Conservation (phyloP, 2,797 vertebrate species). For the Notamacropus eugenii region DNA sequence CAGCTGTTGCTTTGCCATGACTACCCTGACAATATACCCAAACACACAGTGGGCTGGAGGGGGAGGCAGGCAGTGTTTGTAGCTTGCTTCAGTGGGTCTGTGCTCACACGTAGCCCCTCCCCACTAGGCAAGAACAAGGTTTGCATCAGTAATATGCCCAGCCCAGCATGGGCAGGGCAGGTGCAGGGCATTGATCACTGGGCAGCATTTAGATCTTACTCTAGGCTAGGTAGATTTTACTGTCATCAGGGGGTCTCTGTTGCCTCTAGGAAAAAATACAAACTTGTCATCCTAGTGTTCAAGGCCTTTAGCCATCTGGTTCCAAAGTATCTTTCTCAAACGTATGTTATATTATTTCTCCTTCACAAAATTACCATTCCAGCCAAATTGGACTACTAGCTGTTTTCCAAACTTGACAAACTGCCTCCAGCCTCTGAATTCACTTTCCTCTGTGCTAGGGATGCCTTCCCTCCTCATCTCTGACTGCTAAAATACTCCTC, state of each 20-base stretch:
- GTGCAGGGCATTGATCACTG: not conserved
- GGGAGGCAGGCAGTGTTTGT: not conserved
- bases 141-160: not conserved
- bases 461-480: not conserved
- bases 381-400: not conserved
- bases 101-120: slow-evolving; percentile 11
- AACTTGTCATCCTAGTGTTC: slow-evolving; percentile 5
- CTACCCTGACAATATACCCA: slow-evolving; percentile 51
- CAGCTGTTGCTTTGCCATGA: slow-evolving; percentile 46
- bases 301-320: slow-evolving; percentile 19
- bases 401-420: not conserved
- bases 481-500: not conserved
- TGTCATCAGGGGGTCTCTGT: slow-evolving; percentile 11
- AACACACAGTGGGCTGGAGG: slow-evolving; percentile 33
- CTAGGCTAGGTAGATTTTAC: slow-evolving; percentile 27
- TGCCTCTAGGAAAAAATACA: slow-evolving; percentile 5
- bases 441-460: not conserved
- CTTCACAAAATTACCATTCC: slow-evolving; percentile 36
- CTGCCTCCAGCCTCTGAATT: not conserved
- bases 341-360: not conserved
- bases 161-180: not conserved
- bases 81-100: slow-evolving; percentile 36
- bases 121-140: slow-evolving; percentile 36
- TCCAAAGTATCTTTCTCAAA: not conserved
- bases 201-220: not conserved